Conservation (phyloP, 2,113 vertebrate genomes). For the Ahaetulla prasina region DNA sequence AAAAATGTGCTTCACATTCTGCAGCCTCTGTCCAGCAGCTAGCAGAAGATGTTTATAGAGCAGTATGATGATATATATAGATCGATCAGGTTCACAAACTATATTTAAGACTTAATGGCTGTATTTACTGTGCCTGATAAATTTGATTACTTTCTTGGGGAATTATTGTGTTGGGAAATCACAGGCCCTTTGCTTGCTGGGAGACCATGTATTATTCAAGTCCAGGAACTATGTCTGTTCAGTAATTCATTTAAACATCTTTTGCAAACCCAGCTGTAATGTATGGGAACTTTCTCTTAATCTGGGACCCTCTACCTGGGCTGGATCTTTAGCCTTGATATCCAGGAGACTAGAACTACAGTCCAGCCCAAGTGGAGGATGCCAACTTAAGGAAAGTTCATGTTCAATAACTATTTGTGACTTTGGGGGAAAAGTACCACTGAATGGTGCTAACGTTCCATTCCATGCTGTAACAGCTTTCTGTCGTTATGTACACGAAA, state of each 20-base stretch:
- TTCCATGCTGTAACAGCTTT: not conserved
- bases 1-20: not conserved
- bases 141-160: not conserved
- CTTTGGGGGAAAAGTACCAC: not conserved
- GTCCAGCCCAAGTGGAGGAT: not conserved
- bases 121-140: not conserved
- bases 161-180: not conserved
- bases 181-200: not conserved
- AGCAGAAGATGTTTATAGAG: not conserved
- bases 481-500: not conserved
- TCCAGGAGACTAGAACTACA: not conserved
- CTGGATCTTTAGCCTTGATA: not conserved
- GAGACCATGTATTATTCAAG: not conserved
- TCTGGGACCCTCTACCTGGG: not conserved
- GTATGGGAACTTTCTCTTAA: not conserved
- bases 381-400: not conserved
- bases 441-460: not conserved
- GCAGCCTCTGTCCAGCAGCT: not conserved
- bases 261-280: not conserved
- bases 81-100: not conserved
- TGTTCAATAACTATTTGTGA: not conserved
- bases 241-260: not conserved
- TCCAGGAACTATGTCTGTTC: not conserved
- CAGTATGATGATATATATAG: not conserved
- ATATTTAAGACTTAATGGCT: not conserved